Evolutionary conservation across 1,140 invertebrate genomes (phyloP).

Genomic region (Zaprionus africanus): DNA sequence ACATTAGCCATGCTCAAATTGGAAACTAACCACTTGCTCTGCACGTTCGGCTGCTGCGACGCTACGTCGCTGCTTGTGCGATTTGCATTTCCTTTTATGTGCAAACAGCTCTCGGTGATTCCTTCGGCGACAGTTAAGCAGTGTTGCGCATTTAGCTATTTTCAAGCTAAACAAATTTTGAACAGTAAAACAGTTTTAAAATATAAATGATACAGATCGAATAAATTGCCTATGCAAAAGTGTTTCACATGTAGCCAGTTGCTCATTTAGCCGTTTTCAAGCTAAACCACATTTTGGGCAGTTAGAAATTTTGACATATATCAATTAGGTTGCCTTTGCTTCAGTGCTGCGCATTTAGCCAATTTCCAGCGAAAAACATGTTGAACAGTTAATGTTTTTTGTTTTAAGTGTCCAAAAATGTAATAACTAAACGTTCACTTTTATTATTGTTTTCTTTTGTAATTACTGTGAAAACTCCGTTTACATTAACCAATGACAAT

Average conservation of each 20-base stretch:
- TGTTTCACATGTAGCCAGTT: too few relatives aligned
- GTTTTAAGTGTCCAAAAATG: too few relatives aligned
- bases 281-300: too few relatives aligned
- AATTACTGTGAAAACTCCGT: background rate
- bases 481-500: background rate
- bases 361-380: background rate
- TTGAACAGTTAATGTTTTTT: too few relatives aligned
- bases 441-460: background rate
- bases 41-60: background rate
- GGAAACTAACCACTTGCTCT: slow-evolving; percentile 27
- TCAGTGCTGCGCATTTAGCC: background rate
- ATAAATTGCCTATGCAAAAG: too few relatives aligned
- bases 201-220: too few relatives aligned
- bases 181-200: too few relatives aligned
- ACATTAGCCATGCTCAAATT: slow-evolving; percentile 25
- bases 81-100: slow-evolving; percentile 4
- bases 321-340: too few relatives aligned
- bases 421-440: background rate
- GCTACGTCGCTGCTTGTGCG: background rate
- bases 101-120: background rate
- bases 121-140: background rate
- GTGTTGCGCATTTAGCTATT: background rate
- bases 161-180: background rate
- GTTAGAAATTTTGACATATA: background rate
- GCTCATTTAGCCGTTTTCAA: background rate